Evolutionary conservation across 2,888 invertebrate species (phyloP), one percentile per base, ranked within the genome.

Genomic region (Lysandra coridon): DNA sequence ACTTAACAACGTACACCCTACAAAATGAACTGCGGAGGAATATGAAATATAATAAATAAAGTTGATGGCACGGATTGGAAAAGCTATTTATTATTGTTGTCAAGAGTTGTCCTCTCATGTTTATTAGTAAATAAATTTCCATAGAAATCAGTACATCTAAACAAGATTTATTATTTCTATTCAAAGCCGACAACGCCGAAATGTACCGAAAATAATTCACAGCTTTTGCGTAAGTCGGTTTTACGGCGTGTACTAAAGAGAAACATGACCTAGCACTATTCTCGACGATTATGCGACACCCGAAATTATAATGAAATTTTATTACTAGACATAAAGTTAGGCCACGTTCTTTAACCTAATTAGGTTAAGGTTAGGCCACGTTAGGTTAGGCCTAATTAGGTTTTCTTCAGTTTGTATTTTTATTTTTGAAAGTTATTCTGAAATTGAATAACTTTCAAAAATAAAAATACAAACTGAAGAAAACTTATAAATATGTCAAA

Each of bases 231-330:
- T 23, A 76, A 76, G 60, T 79, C 57, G 10, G 33, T 78, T 33
- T 78, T n/a, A 73, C n/a, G 60, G 53, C 37, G 37, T 37, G 40
- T 82, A 78, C 62, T 78, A 80, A 81, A 81, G 75, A 79, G 78
- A 79, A 80, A 79, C 78, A 79, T 82, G 81, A 82, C 80, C 82
- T 83, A 83, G 80, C 64, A 74, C 81, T 73, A 82, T 78, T 74
- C 73, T 79, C 80, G 81, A 83, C 81, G 81, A 80, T 80, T 80
- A 82, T 81, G 82, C 80, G 83, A 84, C 82, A 81, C 78, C 73
- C 81, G 81, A 53, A 75, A 49, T 37, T 23, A 33, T 37, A 69
- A 69, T 69, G 33, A 69, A 33, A 14, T 33, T 37, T 69, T 69
- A 69, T 69, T 37, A 5, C 69, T 37, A 69, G 69, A 33, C 69